phyloP scores from a whole-genome alignment of 2,113 vertebrate species.

The Solenodon paradoxus region DNA sequence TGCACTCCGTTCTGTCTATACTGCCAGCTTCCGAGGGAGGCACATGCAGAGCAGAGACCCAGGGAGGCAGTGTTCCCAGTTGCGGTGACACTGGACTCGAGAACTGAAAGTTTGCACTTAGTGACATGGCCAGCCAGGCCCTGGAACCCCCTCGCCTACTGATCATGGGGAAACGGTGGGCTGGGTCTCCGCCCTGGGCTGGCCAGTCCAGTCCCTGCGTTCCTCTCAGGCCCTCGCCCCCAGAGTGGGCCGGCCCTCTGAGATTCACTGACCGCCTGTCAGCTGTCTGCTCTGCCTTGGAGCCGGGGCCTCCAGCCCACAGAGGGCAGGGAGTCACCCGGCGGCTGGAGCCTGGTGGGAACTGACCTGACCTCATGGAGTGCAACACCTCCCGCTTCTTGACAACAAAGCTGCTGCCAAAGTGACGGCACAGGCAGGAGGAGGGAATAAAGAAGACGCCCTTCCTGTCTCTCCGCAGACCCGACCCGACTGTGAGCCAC shows the following conservation, averaged over 20 bases:
- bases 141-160: no score
- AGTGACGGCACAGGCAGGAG: background rate
- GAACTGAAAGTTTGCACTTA: no score
- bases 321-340: background rate
- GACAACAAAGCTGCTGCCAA: background rate
- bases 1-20: background rate
- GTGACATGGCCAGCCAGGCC: background rate
- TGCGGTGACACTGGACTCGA: rapidly evolving
- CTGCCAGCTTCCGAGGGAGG: background rate
- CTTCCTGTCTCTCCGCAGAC: background rate
- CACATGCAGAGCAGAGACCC: background rate
- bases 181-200: background rate
- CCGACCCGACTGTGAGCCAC: no score
- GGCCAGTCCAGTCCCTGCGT: background rate
- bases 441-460: background rate
- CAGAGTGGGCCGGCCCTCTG: rapidly evolving
- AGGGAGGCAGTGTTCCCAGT: background rate
- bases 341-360: background rate
- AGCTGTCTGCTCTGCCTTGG: background rate
- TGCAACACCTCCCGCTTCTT: background rate
- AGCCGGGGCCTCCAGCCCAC: background rate
- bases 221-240: no score
- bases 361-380: background rate
- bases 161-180: background rate
- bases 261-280: background rate